Evolutionary conservation across 2,888 invertebrate species (phyloP), one percentile per base, ranked within the genome.

Genomic region (Trachelus troglodyta): DNA sequence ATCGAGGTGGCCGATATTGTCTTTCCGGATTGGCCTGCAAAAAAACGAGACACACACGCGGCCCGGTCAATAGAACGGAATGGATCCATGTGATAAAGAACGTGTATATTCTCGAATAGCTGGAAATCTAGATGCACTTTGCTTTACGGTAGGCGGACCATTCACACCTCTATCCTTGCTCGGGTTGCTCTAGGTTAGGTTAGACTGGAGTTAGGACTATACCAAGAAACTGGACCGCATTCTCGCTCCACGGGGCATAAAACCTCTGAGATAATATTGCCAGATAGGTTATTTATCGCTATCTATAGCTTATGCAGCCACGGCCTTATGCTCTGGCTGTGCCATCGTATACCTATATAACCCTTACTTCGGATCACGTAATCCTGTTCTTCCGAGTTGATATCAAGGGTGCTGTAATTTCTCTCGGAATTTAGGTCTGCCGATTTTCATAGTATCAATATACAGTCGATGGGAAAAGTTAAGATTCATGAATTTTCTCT

Each of bases 201-300:
- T 37, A 76, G 79, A 75, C 76, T 75, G 40, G 76, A 74, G 75
- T 56, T 74, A 74, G 78, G 56, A 81, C 77, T 82, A 78, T 78
- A 80, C 84, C 83, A 82, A 85, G 80, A 82, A 87, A 87, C 83
- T 87, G 84, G 85, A 87, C 86, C 85, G 86, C 83, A 81, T 85
- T 85, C 82, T 81, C 85, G 83, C 80, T 83, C 82, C 82, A 81
- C 76, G 79, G 82, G 83, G 83, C 84, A 85, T 87, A 85, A 85
- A 86, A 87, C 85, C 86, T 84, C 81, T 86, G 84, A 85, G 87
- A 89, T 89, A 89, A 88, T 88, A 89, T 89, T 89, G 87, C 87
- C 85, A 84, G 88, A 88, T 88, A 87, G 84, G 85, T 89, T 89
- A 89, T 89, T 89, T 88, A 89, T 89, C 85, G 85, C 83, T 88